Evolutionary conservation across 1,140 invertebrate species (phyloP).

Genomic region (Drosophila rhopaloa): DNA sequence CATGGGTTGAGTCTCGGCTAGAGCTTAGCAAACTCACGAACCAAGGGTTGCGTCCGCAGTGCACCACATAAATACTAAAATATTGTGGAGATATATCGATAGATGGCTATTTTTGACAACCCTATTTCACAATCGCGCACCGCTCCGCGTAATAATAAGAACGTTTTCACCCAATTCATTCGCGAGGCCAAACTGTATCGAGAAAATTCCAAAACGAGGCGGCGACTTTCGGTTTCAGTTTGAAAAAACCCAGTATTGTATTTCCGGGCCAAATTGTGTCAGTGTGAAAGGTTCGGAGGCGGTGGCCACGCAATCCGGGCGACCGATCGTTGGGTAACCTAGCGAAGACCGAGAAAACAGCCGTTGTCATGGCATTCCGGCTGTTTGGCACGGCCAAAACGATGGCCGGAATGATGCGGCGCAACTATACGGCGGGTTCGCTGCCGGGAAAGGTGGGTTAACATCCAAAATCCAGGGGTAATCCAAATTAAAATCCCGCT

Average conservation of each 20-base stretch:
- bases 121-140: slow-evolving; percentile 72
- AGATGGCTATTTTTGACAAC: slow-evolving; percentile 16
- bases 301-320: slow-evolving; percentile 14
- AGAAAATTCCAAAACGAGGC: slow-evolving; percentile 50
- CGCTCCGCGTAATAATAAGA: slow-evolving; percentile 57
- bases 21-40: too few species aligned
- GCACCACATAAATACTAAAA: too few species aligned
- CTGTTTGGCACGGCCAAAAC: slow-evolving; percentile 69
- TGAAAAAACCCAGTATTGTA: slow-evolving; percentile 23
- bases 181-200: slow-evolving; percentile 7
- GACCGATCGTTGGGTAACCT: slow-evolving; percentile 76
- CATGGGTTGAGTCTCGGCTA: too few species aligned
- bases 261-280: slow-evolving; percentile 43
- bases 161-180: slow-evolving; percentile 42
- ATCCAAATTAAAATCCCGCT: too few species aligned
- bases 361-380: slow-evolving; percentile 70
- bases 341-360: slow-evolving; percentile 32
- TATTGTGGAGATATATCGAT: too few species aligned
- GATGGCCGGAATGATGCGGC: slow-evolving; percentile 62
- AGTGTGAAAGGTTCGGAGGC: slow-evolving; percentile 25
- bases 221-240: slow-evolving; percentile 14
- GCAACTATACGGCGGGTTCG: slow-evolving; percentile 57
- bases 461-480: too few species aligned
- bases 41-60: too few species aligned
- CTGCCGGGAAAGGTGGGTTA: slow-evolving; percentile 37